A percentile compares a stretch with the other conserved stretches of the same genome.
phyloP scores from a whole-genome alignment of 2,113 vertebrate species.

The Eulacestoma nigropectus region DNA sequence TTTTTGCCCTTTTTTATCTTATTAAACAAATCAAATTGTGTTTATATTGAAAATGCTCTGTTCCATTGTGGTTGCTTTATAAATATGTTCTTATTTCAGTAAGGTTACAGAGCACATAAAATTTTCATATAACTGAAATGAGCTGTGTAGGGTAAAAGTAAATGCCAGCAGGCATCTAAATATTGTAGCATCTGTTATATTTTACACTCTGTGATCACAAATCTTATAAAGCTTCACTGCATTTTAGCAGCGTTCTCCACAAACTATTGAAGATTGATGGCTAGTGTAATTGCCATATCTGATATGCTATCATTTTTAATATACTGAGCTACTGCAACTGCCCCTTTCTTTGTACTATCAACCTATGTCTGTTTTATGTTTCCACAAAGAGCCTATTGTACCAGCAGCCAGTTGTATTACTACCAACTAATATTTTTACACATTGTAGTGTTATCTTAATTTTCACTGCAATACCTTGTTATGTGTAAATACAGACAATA shows the following conservation, averaged over 20 bases:
- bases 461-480: neutral
- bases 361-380: constrained; percentile 12
- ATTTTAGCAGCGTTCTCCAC: constrained; percentile 63
- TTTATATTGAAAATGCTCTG: constrained; percentile 39
- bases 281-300: constrained; percentile 62
- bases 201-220: constrained; percentile 84
- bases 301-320: constrained; percentile 63
- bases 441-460: constrained; percentile 15
- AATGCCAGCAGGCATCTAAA: constrained; percentile 87
- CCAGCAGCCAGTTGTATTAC: neutral
- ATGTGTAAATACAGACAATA: neutral
- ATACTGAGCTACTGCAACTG: constrained; percentile 41
- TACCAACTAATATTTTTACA: neutral
- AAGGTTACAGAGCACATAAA: constrained; percentile 68
- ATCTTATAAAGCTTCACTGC: constrained; percentile 76
- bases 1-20: constrained; percentile 34
- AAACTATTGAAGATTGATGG: constrained; percentile 74
- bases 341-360: constrained; percentile 23
- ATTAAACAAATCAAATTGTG: constrained; percentile 28
- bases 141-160: constrained; percentile 83
- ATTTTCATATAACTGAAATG: constrained; percentile 81
- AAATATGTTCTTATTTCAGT: constrained; percentile 63
- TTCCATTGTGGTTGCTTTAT: constrained; percentile 58
- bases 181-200: constrained; percentile 87
- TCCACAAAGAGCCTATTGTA: constrained; percentile 8